Base-by-base conservation (phyloP, 2,113 vertebrate species). In the Clarias batrachus region DNA sequence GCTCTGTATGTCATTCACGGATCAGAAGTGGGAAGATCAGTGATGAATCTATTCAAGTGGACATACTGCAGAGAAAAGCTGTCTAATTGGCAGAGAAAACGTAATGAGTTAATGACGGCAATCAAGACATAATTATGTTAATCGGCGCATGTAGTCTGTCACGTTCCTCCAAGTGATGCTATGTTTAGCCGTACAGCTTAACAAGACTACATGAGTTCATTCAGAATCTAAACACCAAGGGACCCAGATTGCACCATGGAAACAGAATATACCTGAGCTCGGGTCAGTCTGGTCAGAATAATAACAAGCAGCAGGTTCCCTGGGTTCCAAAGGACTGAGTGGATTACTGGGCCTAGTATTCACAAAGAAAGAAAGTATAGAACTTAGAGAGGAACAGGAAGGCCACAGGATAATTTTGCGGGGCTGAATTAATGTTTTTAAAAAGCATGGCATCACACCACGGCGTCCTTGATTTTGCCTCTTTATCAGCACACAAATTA, bases 51-150 rank as follows among this genome's bases (percentile, higher is more conserved):
- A 19, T 54, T 56, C 48, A 21, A 83, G 41, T 11, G 9, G 25
- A 52, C 23, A 16, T 65, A 52, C 17, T 83, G 16, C 54, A 66
- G 12, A 21, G 65, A 82, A 66, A 66, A 68, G 81, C 81, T 82
- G 17, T 27, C 52, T 56, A 41, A 68, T 74, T 74, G 25, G 70
- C 8, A 66, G 12, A 62, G 62, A 37, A 83, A 57, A 17, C 25
- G 13, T 27, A 77, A 27, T 27, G 54, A 17, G 52, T 17, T 77
- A 56, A 77, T 56, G 25, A 27, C 57, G 12, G 54, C 56, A 81
- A 33, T 81, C 56, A 37, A 30, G 23, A 60, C 54, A 25, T 74
- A 84, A 84, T 84, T 60, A 60, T 59, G 56, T 1, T 59, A 37
- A 73, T 73, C 6, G 16, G 33, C 4, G 21, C 56, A 33, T 60